phyloP scores from a whole-genome alignment of 1,140 invertebrate genomes.

The Lepidurus arcticus region DNA sequence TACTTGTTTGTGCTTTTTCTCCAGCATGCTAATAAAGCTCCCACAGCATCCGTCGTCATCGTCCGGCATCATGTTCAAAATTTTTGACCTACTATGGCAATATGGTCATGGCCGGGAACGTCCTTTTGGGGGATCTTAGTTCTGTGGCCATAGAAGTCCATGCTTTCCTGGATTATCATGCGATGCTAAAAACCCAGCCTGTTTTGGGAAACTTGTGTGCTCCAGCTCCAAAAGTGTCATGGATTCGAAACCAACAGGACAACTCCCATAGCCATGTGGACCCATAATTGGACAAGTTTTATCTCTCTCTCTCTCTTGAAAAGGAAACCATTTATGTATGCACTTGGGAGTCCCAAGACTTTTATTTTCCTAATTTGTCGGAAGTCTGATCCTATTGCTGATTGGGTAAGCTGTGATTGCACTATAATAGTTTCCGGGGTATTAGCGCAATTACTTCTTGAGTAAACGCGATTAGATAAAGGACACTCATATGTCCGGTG shows the following conservation, averaged over 20 bases:
- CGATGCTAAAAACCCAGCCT: background rate
- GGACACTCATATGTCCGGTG: too few species aligned
- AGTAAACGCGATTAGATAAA: too few species aligned
- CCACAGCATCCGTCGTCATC: conserved; percentile 5
- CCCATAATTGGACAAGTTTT: conserved; percentile 21
- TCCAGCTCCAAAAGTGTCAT: background rate
- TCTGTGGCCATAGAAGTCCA: conserved; percentile 18
- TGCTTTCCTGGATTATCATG: conserved; percentile 18
- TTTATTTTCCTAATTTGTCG: too few species aligned
- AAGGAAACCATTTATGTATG: background rate
- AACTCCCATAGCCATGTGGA: background rate
- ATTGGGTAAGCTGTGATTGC: too few species aligned
- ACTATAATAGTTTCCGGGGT: too few species aligned
- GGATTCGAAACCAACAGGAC: background rate
- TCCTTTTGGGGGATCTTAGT: background rate
- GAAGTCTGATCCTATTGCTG: too few species aligned
- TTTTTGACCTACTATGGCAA: conserved; percentile 19
- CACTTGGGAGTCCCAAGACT: too few species aligned
- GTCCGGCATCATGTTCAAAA: background rate
- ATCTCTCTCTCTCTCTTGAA: background rate
- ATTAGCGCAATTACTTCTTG: too few species aligned
- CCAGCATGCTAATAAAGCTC: background rate
- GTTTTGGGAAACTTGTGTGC: conserved; percentile 4
- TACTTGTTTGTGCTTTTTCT: background rate
- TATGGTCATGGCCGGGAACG: conserved; percentile 17